phyloP scores from a whole-genome alignment of 2,113 vertebrate genomes.

The Megaceryle torquata region DNA sequence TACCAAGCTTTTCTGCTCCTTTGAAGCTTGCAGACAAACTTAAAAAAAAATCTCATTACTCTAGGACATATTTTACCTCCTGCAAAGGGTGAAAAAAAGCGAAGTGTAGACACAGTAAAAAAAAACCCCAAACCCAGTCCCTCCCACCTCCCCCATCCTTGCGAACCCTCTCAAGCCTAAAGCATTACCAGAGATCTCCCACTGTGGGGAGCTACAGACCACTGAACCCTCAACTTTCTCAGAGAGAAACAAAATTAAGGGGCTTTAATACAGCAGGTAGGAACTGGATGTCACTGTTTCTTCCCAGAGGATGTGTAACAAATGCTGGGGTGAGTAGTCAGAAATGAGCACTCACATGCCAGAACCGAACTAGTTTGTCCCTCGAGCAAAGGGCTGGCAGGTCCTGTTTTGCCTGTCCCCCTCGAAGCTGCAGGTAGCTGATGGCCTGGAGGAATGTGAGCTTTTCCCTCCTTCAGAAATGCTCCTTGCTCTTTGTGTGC shows the following conservation, averaged over 20 bases:
- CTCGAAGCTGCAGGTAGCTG: background rate
- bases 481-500: background rate
- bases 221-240: background rate
- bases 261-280: background rate
- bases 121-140: background rate
- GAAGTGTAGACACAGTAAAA: background rate
- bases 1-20: background rate
- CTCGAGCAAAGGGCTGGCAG: background rate
- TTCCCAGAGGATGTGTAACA: background rate
- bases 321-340: background rate
- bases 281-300: background rate
- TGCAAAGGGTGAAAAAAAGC: conserved; percentile 21
- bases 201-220: conserved; percentile 71
- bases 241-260: background rate
- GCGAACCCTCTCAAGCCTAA: background rate
- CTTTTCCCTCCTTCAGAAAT: background rate
- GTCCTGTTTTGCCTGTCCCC: background rate
- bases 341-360: background rate
- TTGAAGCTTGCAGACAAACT: conserved; percentile 17
- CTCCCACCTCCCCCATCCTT: background rate
- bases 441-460: conserved; percentile 19
- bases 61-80: conserved; percentile 50
- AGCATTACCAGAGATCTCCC: conserved; percentile 53
- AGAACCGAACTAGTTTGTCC: background rate
- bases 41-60: conserved; percentile 24